Conservation (phyloP, 2,797 vertebrate species). For the Anas capensis region DNA sequence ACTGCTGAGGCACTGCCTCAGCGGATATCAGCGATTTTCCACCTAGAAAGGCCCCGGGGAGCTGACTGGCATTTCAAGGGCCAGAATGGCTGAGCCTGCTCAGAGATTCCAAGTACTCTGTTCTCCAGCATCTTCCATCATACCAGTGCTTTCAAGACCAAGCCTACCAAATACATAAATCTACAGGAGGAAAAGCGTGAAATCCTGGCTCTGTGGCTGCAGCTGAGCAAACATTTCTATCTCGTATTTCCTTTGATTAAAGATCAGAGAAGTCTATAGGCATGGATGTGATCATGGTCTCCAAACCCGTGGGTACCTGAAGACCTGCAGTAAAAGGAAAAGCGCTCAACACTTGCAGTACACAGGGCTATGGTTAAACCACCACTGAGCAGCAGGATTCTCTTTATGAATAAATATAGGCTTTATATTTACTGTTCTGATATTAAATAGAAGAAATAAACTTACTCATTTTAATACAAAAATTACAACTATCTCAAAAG, state of each 20-base stretch:
- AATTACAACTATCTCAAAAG: neutral
- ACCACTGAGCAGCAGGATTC: neutral
- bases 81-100: neutral
- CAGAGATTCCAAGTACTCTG: neutral
- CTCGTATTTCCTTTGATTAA: neutral
- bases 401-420: neutral
- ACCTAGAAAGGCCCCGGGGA: neutral
- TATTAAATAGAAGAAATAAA: neutral
- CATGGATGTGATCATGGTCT: neutral
- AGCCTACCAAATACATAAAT: neutral
- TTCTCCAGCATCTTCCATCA: neutral
- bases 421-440: neutral
- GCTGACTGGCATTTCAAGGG: neutral
- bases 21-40: neutral
- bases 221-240: neutral
- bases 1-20: neutral
- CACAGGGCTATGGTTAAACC: neutral
- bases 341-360: neutral
- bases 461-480: neutral
- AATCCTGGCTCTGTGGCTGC: neutral
- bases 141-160: neutral
- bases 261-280: neutral
- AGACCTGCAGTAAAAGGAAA: neutral
- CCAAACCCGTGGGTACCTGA: fast-evolving
- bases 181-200: neutral